phyloP scores from a whole-genome alignment of 2,888 invertebrate genomes.

The Romanomermis culicivorax region DNA sequence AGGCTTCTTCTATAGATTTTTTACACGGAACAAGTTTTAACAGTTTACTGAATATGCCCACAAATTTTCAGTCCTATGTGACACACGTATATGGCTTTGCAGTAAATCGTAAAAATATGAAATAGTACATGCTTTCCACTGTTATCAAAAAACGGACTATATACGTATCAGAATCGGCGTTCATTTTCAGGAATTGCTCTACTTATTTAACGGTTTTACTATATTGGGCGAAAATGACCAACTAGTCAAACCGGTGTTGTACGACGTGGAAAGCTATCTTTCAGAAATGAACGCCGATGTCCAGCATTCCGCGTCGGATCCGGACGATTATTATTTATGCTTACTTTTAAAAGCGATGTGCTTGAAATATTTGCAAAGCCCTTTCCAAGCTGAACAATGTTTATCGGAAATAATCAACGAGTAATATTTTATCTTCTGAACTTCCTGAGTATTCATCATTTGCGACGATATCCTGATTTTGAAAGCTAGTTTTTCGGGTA shows the following conservation, averaged over 20 bases:
- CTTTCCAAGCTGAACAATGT: conserved; percentile 53
- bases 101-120: no score
- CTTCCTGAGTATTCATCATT: no score
- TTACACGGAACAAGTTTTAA: no score
- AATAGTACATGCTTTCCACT: no score
- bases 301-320: conserved; percentile 17
- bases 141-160: no score
- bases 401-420: conserved; percentile 43
- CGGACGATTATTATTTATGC: conserved; percentile 41
- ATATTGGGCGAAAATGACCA: conserved; percentile 49
- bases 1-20: no score
- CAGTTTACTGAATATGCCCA: no score
- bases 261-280: conserved; percentile 24
- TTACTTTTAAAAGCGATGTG: conserved; percentile 60
- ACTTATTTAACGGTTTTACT: conserved; percentile 75
- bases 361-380: conserved; percentile 52
- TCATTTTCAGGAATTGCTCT: conserved; percentile 49
- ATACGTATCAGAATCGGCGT: not conserved
- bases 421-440: conserved; percentile 26
- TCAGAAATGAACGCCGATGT: no score
- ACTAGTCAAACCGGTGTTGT: conserved; percentile 29
- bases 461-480: no score
- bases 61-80: no score
- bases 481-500: no score
- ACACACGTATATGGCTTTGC: no score